These are phyloP conservation scores for Metopia argyrocephala DNA, from an alignment of 2,888 invertebrate species.

Conservation along the genomic window DNA sequence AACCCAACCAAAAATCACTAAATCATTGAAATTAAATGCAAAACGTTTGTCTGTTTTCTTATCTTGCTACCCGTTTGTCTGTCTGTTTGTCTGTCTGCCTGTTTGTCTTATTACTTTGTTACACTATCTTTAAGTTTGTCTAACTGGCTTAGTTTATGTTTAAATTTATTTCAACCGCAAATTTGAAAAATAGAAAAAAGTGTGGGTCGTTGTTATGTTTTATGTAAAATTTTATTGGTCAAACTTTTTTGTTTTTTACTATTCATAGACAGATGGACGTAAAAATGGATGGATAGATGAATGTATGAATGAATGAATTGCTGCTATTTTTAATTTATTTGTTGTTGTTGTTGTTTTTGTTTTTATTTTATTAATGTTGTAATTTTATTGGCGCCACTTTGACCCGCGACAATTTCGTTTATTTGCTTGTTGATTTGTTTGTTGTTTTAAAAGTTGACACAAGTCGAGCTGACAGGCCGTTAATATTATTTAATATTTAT, in stretches of 20 bases:
- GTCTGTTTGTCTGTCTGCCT: neutral
- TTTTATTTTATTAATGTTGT: conserved; percentile 25
- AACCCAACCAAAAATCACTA: conserved; percentile 6
- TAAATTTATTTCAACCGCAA: conserved; percentile 19
- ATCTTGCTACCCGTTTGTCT: neutral
- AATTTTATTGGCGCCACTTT: conserved; percentile 57
- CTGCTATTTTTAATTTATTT: neutral
- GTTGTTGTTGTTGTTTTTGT: conserved; percentile 5
- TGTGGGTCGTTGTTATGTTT: conserved; percentile 37
- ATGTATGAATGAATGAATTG: conserved; percentile 5
- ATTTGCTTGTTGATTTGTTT: conserved; percentile 3
- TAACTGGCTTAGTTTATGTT: neutral
- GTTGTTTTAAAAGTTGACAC: conserved; percentile 17
- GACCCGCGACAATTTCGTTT: conserved; percentile 47
- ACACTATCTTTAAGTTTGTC: neutral
- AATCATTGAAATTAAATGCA: conserved; percentile 1
- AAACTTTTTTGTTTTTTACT: conserved; percentile 48
- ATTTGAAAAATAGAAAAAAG: conserved; percentile 9
- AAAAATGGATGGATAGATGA: conserved; percentile 5
- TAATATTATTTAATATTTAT: conserved; percentile 28
- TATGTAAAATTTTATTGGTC: conserved; percentile 55
- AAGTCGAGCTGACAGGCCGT: conserved; percentile 10
- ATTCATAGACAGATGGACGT: conserved; percentile 22
- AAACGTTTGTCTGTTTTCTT: conserved; percentile 13
- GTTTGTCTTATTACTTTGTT: neutral